Conservation (phyloP, 2,888 invertebrate genomes). For the Drosophila kambysellisi region DNA sequence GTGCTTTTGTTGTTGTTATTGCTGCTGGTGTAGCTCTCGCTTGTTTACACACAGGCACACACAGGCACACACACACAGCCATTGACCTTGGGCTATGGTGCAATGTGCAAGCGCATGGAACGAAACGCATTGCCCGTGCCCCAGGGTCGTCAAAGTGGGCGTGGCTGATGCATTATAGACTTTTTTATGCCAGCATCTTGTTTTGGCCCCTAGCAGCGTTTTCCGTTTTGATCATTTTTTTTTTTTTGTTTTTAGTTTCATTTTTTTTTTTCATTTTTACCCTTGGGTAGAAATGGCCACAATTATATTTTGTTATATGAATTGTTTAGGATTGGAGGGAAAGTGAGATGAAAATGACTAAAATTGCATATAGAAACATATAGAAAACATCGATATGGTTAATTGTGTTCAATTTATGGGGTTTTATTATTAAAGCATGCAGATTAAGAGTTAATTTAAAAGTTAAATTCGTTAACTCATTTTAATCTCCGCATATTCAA, state of each 20-base stretch:
- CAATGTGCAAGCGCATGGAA: conserved; percentile 71
- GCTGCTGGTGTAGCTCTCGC: conserved; percentile 37
- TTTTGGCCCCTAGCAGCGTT: conserved; percentile 54
- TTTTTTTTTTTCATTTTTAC: conserved; percentile 9
- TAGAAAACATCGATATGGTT: neutral
- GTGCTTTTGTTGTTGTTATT: conserved; percentile 24
- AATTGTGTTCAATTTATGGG: neutral
- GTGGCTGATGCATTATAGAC: conserved; percentile 34
- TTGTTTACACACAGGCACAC: conserved; percentile 53
- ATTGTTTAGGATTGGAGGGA: neutral
- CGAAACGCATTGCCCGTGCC: conserved; percentile 57
- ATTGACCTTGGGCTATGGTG: conserved; percentile 71
- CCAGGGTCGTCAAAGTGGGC: conserved; percentile 32
- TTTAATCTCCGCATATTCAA: neutral
- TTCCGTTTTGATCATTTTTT: conserved; percentile 46
- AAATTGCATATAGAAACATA: neutral
- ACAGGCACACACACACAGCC: conserved; percentile 39
- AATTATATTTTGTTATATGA: conserved; percentile 13
- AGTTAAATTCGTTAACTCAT: neutral
- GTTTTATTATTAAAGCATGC: neutral
- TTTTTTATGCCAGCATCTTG: conserved; percentile 38
- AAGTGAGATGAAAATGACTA: neutral
- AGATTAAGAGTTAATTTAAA: too few species aligned
- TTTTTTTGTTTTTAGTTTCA: neutral
- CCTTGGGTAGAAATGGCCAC: conserved; percentile 32